Conservation (phyloP, 2,797 vertebrate genomes). For the Propithecus deckenii region DNA sequence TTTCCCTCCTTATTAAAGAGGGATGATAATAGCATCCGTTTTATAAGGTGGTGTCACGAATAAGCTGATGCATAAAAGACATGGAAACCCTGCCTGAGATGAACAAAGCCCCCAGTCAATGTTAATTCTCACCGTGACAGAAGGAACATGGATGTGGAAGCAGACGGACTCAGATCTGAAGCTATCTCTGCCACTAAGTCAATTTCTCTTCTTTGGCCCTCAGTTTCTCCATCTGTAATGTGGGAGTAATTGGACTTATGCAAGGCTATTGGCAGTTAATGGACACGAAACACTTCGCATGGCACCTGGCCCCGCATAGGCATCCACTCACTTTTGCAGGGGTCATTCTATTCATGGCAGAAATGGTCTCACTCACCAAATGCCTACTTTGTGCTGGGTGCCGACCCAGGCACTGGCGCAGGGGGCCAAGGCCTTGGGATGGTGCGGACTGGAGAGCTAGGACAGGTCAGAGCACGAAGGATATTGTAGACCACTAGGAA, state of each 20-base stretch:
- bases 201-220: not conserved
- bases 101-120: not conserved
- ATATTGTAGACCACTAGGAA: not conserved
- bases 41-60: not conserved
- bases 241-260: not conserved
- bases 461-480: not conserved
- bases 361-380: not conserved
- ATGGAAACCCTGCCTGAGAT: too few species aligned
- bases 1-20: not conserved
- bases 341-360: not conserved
- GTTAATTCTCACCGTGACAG: not conserved
- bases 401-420: too few species aligned
- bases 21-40: not conserved
- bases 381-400: not conserved
- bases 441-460: not conserved
- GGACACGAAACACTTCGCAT: not conserved
- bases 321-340: not conserved
- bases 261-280: not conserved
- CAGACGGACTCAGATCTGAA: not conserved
- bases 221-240: not conserved
- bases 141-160: fast-evolving
- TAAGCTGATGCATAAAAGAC: not conserved
- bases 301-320: not conserved
- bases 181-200: not conserved
- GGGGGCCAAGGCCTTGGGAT: not conserved